These are phyloP conservation scores for Typhlichthys eigenmanni DNA, from an alignment of 2,797 vertebrate species.

Conservation along the genomic window DNA sequence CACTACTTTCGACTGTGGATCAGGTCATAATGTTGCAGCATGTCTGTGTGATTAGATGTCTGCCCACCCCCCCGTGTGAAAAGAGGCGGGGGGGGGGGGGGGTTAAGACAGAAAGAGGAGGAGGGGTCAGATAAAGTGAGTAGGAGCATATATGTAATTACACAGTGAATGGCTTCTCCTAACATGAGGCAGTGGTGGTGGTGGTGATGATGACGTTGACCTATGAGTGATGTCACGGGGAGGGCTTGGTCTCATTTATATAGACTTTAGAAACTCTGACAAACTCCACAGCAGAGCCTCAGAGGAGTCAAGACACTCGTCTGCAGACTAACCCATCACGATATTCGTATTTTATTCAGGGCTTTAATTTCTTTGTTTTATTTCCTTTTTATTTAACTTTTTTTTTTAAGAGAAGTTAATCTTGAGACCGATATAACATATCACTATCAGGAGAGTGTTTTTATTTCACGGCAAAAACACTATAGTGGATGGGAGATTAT, in stretches of 20 bases:
- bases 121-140: conserved; percentile 44
- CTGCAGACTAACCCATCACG: background rate
- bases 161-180: conserved; percentile 57
- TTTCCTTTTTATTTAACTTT: too few relatives aligned
- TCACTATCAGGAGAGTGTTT: conserved; percentile 4
- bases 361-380: background rate
- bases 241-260: conserved; percentile 64
- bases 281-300: conserved; percentile 28
- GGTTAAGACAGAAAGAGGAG: conserved; percentile 9
- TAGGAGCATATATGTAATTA: conserved; percentile 65
- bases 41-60: background rate
- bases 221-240: conserved; percentile 73
- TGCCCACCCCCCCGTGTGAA: conserved; percentile 1
- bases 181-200: conserved; percentile 59
- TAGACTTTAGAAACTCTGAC: conserved; percentile 43
- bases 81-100: background rate
- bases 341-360: too few relatives aligned
- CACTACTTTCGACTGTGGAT: conserved; percentile 21
- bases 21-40: conserved; percentile 21
- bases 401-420: background rate
- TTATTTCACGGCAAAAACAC: conserved; percentile 10
- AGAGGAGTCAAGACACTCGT: conserved; percentile 19
- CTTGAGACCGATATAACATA: conserved; percentile 1
- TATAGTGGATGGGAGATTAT: conserved; percentile 31
- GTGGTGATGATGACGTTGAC: conserved; percentile 63